phyloP scores from a whole-genome alignment of 2,113 vertebrate genomes.

The Otis tarda region DNA sequence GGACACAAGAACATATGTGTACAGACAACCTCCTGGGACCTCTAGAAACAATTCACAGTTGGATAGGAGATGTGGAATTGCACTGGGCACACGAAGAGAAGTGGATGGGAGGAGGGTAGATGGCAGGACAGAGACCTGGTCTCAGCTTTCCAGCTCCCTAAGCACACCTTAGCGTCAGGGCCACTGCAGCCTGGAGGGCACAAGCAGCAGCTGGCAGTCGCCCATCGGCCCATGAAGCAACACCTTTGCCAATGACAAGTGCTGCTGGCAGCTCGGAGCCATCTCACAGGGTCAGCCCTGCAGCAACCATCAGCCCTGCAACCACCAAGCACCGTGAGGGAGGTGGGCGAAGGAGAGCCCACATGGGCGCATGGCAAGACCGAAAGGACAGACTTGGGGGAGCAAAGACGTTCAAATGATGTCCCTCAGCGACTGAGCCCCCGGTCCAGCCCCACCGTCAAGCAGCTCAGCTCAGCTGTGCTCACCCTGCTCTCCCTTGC shows the following conservation, averaged over 20 bases:
- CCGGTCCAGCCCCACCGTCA: not conserved
- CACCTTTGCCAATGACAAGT: not conserved
- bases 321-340: not conserved
- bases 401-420: not conserved
- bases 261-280: not conserved
- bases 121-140: not conserved
- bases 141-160: not conserved
- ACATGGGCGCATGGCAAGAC: not conserved
- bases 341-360: not conserved
- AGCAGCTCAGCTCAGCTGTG: not conserved
- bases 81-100: not conserved
- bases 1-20: not conserved
- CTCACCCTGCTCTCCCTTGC: not conserved
- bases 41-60: not conserved
- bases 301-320: not conserved
- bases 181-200: not conserved
- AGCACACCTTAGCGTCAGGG: not conserved
- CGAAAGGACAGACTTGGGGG: not conserved
- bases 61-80: not conserved
- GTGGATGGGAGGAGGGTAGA: not conserved
- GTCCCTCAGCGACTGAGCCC: not conserved
- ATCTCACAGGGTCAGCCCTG: not conserved
- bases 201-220: accelerated
- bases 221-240: not conserved
- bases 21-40: not conserved